Conservation (phyloP, 2,113 vertebrate genomes). For the Myotis yumanensis region DNA sequence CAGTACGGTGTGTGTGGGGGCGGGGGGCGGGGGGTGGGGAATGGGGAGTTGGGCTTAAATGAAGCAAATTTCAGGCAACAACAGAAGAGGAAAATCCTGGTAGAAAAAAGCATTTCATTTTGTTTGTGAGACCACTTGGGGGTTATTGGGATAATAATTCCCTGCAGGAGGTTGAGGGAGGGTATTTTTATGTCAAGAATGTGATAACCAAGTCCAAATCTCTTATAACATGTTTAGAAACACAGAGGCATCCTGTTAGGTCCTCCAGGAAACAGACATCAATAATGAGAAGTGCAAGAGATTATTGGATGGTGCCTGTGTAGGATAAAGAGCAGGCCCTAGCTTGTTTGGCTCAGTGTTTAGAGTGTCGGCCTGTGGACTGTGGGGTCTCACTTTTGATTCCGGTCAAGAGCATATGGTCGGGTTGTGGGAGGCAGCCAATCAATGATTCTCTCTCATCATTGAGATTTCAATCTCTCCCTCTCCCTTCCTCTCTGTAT, state of each 20-base stretch:
- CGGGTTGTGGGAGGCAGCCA: too few relatives aligned
- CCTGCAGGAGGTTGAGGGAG: background rate
- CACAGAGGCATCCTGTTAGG: background rate
- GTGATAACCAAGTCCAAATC: background rate
- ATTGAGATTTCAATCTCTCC: too few relatives aligned
- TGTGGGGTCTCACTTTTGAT: too few relatives aligned
- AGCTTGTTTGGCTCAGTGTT: too few relatives aligned
- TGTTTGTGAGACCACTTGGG: background rate
- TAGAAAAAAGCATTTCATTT: background rate
- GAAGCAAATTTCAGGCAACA: background rate
- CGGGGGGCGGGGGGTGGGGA: too few relatives aligned
- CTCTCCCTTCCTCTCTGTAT: too few relatives aligned
- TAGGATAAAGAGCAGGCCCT: background rate
- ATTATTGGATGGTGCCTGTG: background rate
- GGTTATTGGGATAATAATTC: background rate
- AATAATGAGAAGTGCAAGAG: background rate
- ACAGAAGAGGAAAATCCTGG: background rate
- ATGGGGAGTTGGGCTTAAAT: background rate
- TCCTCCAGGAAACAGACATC: background rate
- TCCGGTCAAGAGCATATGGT: too few relatives aligned
- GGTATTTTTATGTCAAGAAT: slow-evolving; percentile 1
- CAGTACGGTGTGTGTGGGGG: too few relatives aligned
- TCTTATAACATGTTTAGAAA: background rate
- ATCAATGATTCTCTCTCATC: too few relatives aligned
- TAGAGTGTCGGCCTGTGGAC: too few relatives aligned